Evolutionary conservation across 1,140 invertebrate species (phyloP), one percentile per base, ranked within the genome.

Genomic region (Melanaphis sacchari): DNA sequence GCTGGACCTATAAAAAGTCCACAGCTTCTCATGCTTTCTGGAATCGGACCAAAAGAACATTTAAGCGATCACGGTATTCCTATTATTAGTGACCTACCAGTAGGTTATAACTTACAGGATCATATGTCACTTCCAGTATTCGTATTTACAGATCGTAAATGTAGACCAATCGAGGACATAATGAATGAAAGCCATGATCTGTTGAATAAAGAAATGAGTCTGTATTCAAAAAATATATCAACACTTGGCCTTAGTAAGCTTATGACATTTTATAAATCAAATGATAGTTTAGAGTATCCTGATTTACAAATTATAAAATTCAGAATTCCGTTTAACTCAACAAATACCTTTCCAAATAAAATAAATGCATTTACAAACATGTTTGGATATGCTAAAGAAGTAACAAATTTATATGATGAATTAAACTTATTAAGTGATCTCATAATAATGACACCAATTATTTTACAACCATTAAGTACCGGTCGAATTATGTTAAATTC

Each of bases 41-140:
- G 97, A 36, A 96, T 98, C 40, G 97, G 97, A 7, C 97, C 97
- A 0, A 96, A 94, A 91, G 95, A 96, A 49, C 96, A 98, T 94
- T 95, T 99, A 3, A 95, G 96, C 87, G 96, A 96, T 38, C 95
- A 98, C 1, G 96, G 96, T 0, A 95, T 96, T 38, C 95, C 96
- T 0, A 95, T 97, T 0, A 95, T 98, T 24, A 95, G 97, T 94
- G 96, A 97, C 93, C 95, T 97, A 24, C 96, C 93, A n/a, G 97
- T 98, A 0, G 98, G 98, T 1, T 96, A 96, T 91, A 98, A 98
- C 95, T 95, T 98, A 0, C 97, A 97, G 94, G 97, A 98, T 95
- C 97, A 98, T 94, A 96, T 97, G 31, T 97, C 93, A 2, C 96
- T 97, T 88, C 96, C 96, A 41, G 96, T 96, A 5, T 95, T 97